Conservation (phyloP, 2,113 vertebrate genomes). For the Pituophis catenifer region DNA sequence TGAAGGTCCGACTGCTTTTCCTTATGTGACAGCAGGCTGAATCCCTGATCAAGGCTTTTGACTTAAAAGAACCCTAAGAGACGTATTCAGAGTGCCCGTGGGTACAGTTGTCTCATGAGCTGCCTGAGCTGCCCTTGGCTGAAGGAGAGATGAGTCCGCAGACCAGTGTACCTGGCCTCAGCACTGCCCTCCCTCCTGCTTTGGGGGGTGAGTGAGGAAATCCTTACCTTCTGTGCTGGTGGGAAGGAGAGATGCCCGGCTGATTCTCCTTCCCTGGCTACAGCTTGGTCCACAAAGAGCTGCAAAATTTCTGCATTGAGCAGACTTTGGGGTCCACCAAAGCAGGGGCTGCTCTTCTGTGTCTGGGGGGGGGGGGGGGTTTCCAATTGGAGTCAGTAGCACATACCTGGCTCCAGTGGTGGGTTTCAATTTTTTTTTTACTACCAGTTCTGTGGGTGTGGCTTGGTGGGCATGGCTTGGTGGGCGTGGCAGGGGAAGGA, state of each 20-base stretch:
- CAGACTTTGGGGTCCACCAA: not conserved
- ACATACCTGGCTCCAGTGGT: too few species aligned
- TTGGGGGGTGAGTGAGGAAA: not conserved
- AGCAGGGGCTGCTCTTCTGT: not conserved
- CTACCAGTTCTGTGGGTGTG: too few species aligned
- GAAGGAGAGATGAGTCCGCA: too few species aligned
- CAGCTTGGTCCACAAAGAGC: not conserved
- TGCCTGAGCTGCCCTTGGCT: too few species aligned
- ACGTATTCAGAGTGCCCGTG: not conserved
- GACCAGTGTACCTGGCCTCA: not conserved
- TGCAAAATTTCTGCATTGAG: not conserved
- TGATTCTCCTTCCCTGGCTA: not conserved
- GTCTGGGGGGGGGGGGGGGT: accelerated
- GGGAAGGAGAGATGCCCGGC: not conserved
- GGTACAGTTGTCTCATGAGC: not conserved
- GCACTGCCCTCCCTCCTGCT: not conserved
- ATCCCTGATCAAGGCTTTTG: not conserved
- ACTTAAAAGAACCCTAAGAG: too few species aligned
- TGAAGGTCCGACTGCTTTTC: not conserved
- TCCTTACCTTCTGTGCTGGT: not conserved
- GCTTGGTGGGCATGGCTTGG: too few species aligned
- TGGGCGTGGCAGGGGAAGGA: too few species aligned
- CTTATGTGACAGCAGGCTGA: not conserved
- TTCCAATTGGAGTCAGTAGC: not conserved
- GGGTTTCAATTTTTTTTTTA: too few species aligned